A percentile compares a stretch with the other conserved stretches of the same genome.
Conservation (phyloP, 2,888 invertebrate species). For the Hypselothyrea guttata region DNA sequence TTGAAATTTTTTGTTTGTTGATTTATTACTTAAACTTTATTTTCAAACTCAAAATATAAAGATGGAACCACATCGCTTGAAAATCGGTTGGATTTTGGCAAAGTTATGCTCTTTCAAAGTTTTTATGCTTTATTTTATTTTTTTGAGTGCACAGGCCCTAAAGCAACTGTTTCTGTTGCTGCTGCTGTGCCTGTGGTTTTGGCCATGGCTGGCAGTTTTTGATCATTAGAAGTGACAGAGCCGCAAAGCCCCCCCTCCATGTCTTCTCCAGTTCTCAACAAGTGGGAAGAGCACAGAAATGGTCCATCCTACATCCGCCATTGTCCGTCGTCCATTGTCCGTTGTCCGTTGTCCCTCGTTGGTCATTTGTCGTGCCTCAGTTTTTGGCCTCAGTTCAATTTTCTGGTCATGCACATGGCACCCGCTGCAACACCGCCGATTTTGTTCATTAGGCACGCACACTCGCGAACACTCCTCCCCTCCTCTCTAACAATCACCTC, state of each 20-base stretch:
- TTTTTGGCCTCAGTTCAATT: slow-evolving; percentile 71
- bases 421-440: slow-evolving; percentile 62
- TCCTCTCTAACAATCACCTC: no score
- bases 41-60: neutral
- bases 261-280: neutral
- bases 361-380: slow-evolving; percentile 68
- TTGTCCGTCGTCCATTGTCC: slow-evolving; percentile 8
- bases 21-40: no score
- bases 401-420: slow-evolving; percentile 76
- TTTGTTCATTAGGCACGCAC: slow-evolving; percentile 77
- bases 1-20: neutral
- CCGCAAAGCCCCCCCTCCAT: slow-evolving; percentile 48
- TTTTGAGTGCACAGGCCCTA: neutral
- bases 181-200: slow-evolving; percentile 5
- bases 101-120: no score
- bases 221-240: slow-evolving; percentile 69
- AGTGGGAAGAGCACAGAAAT: no score
- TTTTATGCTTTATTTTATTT: no score
- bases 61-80: no score
- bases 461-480: slow-evolving; percentile 27
- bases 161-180: slow-evolving; percentile 19
- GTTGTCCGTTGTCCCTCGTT: slow-evolving; percentile 19
- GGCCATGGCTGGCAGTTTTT: slow-evolving; percentile 29
- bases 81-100: no score
- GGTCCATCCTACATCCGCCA: neutral